Evolutionary conservation across 1,140 invertebrate species (phyloP).

Genomic region (Acyrthosiphon pisum): DNA sequence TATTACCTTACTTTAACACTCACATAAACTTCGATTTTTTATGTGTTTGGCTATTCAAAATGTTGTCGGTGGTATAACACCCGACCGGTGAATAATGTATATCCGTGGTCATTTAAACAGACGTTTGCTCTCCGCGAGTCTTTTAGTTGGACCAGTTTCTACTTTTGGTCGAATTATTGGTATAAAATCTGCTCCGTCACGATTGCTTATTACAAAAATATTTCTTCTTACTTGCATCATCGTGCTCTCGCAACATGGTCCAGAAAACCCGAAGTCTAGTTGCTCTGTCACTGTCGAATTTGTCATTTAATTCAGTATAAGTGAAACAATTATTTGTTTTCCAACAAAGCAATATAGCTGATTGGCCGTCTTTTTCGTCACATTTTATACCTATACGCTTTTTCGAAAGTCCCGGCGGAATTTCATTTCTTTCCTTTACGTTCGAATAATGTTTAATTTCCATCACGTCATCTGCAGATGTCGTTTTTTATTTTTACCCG

Average conservation of each 20-base stretch:
- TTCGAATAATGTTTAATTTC: background rate
- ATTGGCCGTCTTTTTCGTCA: background rate
- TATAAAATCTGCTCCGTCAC: background rate
- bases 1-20: background rate
- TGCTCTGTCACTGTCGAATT: background rate
- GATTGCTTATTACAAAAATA: background rate
- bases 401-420: background rate
- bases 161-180: background rate
- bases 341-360: background rate
- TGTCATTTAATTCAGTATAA: background rate
- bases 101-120: background rate
- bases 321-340: background rate
- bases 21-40: background rate
- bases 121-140: background rate
- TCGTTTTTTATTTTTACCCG: background rate
- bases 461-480: background rate
- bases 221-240: background rate
- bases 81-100: background rate
- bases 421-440: background rate
- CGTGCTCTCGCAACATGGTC: background rate
- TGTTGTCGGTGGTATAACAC: background rate
- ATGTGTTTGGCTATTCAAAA: background rate
- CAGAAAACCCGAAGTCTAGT: background rate
- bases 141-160: background rate
- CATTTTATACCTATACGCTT: background rate